These are phyloP conservation scores for Amphipyra tragopoginis DNA, from an alignment of 2,888 invertebrate species.

Conservation along the genomic window DNA sequence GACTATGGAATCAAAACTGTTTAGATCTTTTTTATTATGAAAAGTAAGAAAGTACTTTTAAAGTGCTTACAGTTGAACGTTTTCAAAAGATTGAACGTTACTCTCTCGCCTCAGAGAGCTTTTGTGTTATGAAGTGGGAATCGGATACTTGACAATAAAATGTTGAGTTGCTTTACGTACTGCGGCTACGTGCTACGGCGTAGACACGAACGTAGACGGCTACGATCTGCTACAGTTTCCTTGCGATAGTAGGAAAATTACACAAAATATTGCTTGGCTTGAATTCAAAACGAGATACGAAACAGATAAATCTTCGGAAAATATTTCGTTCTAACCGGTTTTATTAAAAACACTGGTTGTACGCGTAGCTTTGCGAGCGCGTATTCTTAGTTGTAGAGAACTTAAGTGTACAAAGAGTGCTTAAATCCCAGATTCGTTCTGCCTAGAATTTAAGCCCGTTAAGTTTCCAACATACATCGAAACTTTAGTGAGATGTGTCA, in stretches of 20 bases:
- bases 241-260: constrained; percentile 10
- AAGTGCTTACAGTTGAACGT: constrained; percentile 44
- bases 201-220: constrained; percentile 50
- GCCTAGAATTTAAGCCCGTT: too few relatives aligned
- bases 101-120: constrained; percentile 40
- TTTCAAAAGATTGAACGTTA: constrained; percentile 53
- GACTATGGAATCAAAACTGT: constrained; percentile 20
- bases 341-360: too few relatives aligned
- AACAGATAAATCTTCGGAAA: too few relatives aligned
- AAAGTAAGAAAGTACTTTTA: constrained; percentile 32
- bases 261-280: background rate
- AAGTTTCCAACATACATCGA: too few relatives aligned
- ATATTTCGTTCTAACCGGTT: too few relatives aligned
- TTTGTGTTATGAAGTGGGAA: constrained; percentile 58
- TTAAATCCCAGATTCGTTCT: too few relatives aligned
- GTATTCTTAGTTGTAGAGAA: too few relatives aligned
- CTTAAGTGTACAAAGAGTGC: too few relatives aligned
- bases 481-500: too few relatives aligned
- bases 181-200: constrained; percentile 60
- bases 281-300: too few relatives aligned
- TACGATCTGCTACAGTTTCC: constrained; percentile 24
- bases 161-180: constrained; percentile 47
- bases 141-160: constrained; percentile 54
- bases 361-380: too few relatives aligned
- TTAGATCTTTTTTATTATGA: constrained; percentile 27